Base-by-base conservation (phyloP, 2,888 invertebrate genomes). In the Cordylochernes scorpioides region DNA sequence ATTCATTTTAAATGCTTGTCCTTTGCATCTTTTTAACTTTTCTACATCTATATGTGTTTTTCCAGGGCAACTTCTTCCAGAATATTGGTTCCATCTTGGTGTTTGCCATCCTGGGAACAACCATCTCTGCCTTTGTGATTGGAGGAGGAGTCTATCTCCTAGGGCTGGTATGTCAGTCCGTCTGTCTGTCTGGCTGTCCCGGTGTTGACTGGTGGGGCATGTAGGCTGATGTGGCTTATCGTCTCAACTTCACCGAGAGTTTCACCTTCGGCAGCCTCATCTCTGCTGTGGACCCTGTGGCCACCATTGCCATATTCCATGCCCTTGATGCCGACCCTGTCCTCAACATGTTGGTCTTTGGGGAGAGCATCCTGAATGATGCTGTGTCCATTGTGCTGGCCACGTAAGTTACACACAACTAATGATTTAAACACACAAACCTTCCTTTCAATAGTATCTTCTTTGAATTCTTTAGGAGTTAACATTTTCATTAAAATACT, bases 321-420 rank as follows among this genome's bases (percentile, higher is more conserved):
- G 91, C 91, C 2, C 58, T 94, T 15, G 78, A 97, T 53, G 80
- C 91, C 0, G 94, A 97, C 53, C 88, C 88, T 1, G 73, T 97
- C 4, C 61, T 97, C 1, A 94, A 97, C 59, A 99, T 99, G 94
- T 70, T 97, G 57, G 94, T 97, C 2, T 97, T 97, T 60, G 91
- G 82, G 15, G 75, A 77, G 50, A 80, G 80, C 45, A 82, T 88
- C 46, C 61, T 97, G 4, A 97, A 97, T 57, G 97, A 97, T 63
- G 94, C 94, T 17, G 82, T 97, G 35, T 75, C 94, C 15, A 97
- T 99, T 58, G 97, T 97, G 2, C 58, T 97, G 28, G 91, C 94
- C 1, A 82, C 84, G 40, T 59, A 51, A 50, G 55, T 47, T n/a
- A n/a, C n/a, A n/a, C n/a, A n/a, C n/a, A n/a, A n/a, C n/a, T n/a